These are phyloP conservation scores for Parus major DNA, from an alignment of 2,113 vertebrate genomes.

Conservation along the genomic window DNA sequence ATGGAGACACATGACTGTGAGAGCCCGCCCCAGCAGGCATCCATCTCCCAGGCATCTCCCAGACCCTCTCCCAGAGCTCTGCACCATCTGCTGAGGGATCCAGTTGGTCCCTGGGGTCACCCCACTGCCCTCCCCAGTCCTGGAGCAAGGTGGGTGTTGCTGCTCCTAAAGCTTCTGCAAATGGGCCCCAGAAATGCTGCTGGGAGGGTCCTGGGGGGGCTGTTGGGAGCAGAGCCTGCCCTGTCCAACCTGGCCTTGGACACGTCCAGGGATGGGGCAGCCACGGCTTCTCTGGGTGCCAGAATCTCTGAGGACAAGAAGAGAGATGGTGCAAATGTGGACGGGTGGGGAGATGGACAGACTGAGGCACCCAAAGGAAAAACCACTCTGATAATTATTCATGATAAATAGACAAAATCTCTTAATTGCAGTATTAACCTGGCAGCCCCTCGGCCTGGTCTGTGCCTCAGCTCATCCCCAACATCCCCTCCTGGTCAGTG, in stretches of 20 bases:
- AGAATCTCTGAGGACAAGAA: background rate
- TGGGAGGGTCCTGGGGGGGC: background rate
- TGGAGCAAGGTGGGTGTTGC: rapidly evolving
- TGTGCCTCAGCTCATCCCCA: background rate
- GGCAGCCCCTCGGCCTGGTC: background rate
- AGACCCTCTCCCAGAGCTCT: rapidly evolving
- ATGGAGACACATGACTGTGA: conserved; percentile 60
- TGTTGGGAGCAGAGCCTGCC: background rate
- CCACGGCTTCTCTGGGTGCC: background rate
- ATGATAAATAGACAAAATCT: background rate
- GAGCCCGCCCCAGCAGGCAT: background rate
- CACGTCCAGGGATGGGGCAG: background rate
- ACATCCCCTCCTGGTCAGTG: rapidly evolving
- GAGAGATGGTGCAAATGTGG: rapidly evolving
- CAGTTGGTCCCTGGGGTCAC: rapidly evolving
- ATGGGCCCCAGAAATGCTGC: background rate
- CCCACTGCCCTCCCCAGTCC: background rate
- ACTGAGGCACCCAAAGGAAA: background rate
- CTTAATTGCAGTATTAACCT: background rate
- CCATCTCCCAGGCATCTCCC: background rate
- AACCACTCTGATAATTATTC: background rate
- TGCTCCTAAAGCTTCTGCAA: background rate
- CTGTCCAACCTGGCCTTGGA: background rate
- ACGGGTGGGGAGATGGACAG: background rate
- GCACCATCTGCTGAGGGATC: background rate